Conservation (phyloP, 2,113 vertebrate genomes). For the Phoxinus phoxinus region DNA sequence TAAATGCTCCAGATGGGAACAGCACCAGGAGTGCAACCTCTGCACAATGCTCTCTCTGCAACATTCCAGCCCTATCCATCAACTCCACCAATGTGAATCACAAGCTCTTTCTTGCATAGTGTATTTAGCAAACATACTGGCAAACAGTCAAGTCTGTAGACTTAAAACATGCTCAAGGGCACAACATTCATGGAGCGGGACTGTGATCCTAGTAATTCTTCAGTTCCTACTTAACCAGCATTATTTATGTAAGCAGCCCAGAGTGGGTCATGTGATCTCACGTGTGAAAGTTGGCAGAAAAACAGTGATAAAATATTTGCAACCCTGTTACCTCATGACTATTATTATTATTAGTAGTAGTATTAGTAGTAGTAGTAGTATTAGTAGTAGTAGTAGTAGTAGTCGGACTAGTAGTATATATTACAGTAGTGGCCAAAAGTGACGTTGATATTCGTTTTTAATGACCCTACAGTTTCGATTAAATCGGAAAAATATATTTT, state of each 20-base stretch:
- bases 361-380: too few relatives aligned
- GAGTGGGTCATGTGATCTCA: neutral
- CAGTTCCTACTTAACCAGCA: neutral
- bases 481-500: too few relatives aligned
- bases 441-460: too few relatives aligned
- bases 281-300: neutral
- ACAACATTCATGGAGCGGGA: neutral
- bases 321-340: too few relatives aligned
- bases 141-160: neutral
- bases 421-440: too few relatives aligned
- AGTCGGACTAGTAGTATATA: too few relatives aligned
- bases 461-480: too few relatives aligned
- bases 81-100: neutral
- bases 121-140: neutral
- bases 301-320: neutral
- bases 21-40: neutral
- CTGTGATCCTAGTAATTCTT: neutral
- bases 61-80: neutral
- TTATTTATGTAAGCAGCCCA: neutral
- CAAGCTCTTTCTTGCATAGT: neutral
- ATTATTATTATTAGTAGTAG: too few relatives aligned
- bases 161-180: neutral
- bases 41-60: neutral
- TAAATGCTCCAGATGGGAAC: constrained; percentile 20
- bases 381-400: too few relatives aligned